Percentiles rank a stretch among this genome's conserved stretches.
Conservation (phyloP, 2,888 invertebrate species). For the Amphimallon solstitiale region DNA sequence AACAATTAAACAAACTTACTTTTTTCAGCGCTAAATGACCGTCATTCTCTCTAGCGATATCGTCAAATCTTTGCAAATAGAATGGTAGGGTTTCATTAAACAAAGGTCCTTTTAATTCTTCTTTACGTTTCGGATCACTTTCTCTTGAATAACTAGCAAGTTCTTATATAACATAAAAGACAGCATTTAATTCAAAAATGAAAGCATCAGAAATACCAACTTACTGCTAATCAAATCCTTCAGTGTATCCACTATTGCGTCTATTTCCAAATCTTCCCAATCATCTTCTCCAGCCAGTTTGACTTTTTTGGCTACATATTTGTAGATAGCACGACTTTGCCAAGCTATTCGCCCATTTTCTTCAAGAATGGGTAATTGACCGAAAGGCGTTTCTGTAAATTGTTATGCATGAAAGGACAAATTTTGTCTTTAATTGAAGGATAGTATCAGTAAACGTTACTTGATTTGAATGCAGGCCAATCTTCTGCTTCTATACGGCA, state of each 20-base stretch:
- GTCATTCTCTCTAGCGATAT: slow-evolving; percentile 67
- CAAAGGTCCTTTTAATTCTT: slow-evolving; percentile 62
- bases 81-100: slow-evolving; percentile 67
- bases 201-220: too few relatives aligned
- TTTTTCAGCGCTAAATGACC: slow-evolving; percentile 67
- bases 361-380: slow-evolving; percentile 70
- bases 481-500: slow-evolving; percentile 12
- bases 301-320: slow-evolving; percentile 70
- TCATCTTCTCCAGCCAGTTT: slow-evolving; percentile 66
- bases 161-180: too few relatives aligned
- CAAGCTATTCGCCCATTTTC: slow-evolving; percentile 69
- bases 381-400: slow-evolving; percentile 69
- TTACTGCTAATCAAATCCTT: too few relatives aligned
- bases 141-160: too few relatives aligned
- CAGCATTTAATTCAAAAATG: too few relatives aligned
- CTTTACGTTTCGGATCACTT: slow-evolving; percentile 64
- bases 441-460: too few relatives aligned
- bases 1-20: not conserved
- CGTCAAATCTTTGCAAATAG: slow-evolving; percentile 68
- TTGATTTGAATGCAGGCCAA: slow-evolving; percentile 29
- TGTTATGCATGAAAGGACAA: too few relatives aligned
- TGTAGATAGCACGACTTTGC: slow-evolving; percentile 69
- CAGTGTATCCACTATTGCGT: too few relatives aligned
- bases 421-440: too few relatives aligned
- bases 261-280: slow-evolving; percentile 70